Evolutionary conservation across 37 sponge, comb jelly and placozoan genomes (phyloP).

Genomic region (Eunapius fragilis): DNA sequence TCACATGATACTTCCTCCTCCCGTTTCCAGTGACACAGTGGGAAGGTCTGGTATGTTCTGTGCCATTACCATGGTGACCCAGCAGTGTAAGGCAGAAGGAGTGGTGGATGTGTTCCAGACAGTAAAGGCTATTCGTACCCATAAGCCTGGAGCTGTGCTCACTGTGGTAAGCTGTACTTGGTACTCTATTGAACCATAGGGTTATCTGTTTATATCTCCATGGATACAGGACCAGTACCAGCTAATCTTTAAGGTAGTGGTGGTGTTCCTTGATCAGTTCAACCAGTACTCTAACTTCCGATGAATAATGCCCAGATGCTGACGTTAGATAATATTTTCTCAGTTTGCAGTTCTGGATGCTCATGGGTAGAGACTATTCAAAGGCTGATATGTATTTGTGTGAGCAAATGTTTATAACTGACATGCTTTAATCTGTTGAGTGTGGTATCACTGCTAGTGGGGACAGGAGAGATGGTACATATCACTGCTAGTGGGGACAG

Average conservation of each 20-base stretch:
- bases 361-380: too few relatives aligned
- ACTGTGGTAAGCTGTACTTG: conserved; percentile 39
- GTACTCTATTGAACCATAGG: neutral
- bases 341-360: too few relatives aligned
- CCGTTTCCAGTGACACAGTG: conserved; percentile 49
- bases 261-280: conserved; percentile 34
- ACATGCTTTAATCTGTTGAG: too few relatives aligned
- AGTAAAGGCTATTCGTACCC: conserved; percentile 50
- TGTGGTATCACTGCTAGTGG: too few relatives aligned
- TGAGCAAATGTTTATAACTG: too few relatives aligned
- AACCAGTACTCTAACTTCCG: conserved; percentile 49
- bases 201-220: neutral
- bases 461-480: too few relatives aligned
- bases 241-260: conserved; percentile 23
- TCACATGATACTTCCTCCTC: neutral
- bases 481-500: too few relatives aligned
- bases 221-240: conserved; percentile 51
- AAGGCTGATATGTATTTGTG: too few relatives aligned
- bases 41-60: conserved; percentile 58
- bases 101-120: conserved; percentile 70
- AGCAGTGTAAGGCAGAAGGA: conserved; percentile 62
- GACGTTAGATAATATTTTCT: neutral
- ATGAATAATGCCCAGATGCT: neutral
- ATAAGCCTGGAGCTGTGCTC: conserved; percentile 55
- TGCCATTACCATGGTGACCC: conserved; percentile 44